These are phyloP conservation scores for Meiosimyza platycephala DNA, from an alignment of 2,888 invertebrate genomes.

Conservation along the genomic window DNA sequence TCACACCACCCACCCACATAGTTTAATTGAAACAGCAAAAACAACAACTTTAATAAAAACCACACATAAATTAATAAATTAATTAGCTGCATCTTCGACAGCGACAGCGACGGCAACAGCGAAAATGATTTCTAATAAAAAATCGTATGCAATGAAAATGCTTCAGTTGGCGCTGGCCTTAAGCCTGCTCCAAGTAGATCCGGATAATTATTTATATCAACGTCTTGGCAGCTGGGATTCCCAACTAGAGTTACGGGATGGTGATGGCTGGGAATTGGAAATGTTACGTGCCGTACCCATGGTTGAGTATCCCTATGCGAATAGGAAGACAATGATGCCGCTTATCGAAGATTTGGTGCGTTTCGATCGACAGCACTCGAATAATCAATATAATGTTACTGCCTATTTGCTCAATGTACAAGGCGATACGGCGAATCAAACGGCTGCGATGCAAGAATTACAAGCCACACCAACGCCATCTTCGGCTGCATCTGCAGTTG, in stretches of 20 bases:
- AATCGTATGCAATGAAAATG: conserved; percentile 84
- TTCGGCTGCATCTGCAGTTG: conserved; percentile 30
- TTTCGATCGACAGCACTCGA: conserved; percentile 74
- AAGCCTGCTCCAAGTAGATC: conserved; percentile 82
- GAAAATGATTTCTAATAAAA: conserved; percentile 83
- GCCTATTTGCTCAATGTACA: conserved; percentile 74
- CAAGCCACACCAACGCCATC: conserved; percentile 48
- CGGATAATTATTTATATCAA: conserved; percentile 74
- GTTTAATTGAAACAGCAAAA: conserved; percentile 17
- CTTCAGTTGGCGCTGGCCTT: conserved; percentile 84
- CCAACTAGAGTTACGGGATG: conserved; percentile 61
- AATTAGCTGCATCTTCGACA: conserved; percentile 28
- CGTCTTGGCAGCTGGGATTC: conserved; percentile 69
- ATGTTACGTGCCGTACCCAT: conserved; percentile 64
- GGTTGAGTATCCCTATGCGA: conserved; percentile 65
- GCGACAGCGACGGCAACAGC: not conserved
- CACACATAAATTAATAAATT: conserved; percentile 29
- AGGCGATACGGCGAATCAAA: conserved; percentile 57
- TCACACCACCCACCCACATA: conserved; percentile 42
- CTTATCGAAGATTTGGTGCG: conserved; percentile 66
- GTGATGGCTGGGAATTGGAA: conserved; percentile 66
- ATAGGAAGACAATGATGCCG: conserved; percentile 67
- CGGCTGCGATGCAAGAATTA: conserved; percentile 59
- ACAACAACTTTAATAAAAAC: conserved; percentile 38
- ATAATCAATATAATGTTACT: conserved; percentile 68